phyloP scores from a whole-genome alignment of 2,113 vertebrate species.

The Notarius lentiginosus region DNA sequence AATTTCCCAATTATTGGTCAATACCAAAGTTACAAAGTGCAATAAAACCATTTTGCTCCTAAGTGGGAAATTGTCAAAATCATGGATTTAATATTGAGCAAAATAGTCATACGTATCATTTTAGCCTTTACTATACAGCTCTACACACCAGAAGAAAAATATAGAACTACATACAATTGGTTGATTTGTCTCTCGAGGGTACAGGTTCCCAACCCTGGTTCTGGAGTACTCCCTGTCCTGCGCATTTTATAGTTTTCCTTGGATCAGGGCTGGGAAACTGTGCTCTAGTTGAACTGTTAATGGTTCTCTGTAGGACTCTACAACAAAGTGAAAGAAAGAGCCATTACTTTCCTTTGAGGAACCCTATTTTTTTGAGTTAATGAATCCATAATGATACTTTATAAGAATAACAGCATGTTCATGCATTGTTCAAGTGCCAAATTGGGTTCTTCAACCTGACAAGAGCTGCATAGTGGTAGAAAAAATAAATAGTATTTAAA shows the following conservation, averaged over 20 bases:
- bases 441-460: neutral
- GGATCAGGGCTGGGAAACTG: too few relatives aligned
- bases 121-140: neutral
- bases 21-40: too few relatives aligned
- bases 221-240: too few relatives aligned
- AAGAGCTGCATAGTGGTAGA: conserved; percentile 36
- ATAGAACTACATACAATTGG: too few relatives aligned
- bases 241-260: too few relatives aligned
- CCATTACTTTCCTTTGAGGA: too few relatives aligned
- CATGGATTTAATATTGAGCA: neutral
- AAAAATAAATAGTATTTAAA: conserved; percentile 69
- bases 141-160: neutral
- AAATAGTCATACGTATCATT: neutral
- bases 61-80: neutral
- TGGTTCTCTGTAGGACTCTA: too few relatives aligned
- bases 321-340: too few relatives aligned
- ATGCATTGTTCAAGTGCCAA: neutral
- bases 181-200: too few relatives aligned
- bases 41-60: neutral
- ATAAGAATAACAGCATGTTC: neutral
- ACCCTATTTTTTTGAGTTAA: neutral
- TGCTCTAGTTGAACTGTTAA: too few relatives aligned
- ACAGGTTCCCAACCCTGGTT: too few relatives aligned
- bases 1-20: too few relatives aligned
- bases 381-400: neutral